Conservation (phyloP, 2,797 vertebrate genomes). For the Knipowitschia caucasica region DNA sequence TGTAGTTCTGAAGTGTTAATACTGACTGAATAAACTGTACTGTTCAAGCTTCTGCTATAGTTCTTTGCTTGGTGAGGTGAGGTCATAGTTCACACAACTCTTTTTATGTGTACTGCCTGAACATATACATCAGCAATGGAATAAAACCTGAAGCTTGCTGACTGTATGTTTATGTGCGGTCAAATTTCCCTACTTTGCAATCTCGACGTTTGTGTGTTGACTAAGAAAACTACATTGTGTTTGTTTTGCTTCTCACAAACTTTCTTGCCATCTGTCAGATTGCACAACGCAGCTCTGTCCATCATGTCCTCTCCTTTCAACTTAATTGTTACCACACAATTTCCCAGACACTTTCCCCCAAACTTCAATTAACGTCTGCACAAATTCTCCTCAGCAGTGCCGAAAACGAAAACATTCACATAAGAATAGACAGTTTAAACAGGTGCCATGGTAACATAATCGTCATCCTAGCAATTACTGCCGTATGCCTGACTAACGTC, state of each 20-base stretch:
- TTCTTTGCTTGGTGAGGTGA: background rate
- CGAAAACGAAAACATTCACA: slow-evolving; percentile 68
- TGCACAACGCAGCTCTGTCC: slow-evolving; percentile 43
- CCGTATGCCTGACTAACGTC: slow-evolving; percentile 65
- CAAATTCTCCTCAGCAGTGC: slow-evolving; percentile 41
- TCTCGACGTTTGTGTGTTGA: slow-evolving; percentile 14
- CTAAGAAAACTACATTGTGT: slow-evolving; percentile 12
- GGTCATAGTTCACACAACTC: background rate
- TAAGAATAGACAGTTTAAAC: slow-evolving; percentile 70
- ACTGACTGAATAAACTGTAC: background rate
- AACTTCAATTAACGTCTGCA: slow-evolving; percentile 55
- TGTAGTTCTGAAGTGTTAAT: background rate
- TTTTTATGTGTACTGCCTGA: background rate
- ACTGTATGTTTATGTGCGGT: slow-evolving; percentile 2
- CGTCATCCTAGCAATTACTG: slow-evolving; percentile 69
- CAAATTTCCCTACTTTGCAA: slow-evolving; percentile 9
- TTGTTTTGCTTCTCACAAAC: slow-evolving; percentile 18
- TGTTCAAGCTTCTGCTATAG: background rate
- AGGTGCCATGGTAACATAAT: slow-evolving; percentile 73
- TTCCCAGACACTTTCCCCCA: slow-evolving; percentile 26
- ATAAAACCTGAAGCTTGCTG: background rate
- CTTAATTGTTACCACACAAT: slow-evolving; percentile 55
- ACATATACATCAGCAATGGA: background rate
- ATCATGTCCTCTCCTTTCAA: slow-evolving; percentile 27
- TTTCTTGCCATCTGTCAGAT: slow-evolving; percentile 29